phyloP scores from a whole-genome alignment of 1,140 invertebrate genomes.

The Leptinotarsa texana region DNA sequence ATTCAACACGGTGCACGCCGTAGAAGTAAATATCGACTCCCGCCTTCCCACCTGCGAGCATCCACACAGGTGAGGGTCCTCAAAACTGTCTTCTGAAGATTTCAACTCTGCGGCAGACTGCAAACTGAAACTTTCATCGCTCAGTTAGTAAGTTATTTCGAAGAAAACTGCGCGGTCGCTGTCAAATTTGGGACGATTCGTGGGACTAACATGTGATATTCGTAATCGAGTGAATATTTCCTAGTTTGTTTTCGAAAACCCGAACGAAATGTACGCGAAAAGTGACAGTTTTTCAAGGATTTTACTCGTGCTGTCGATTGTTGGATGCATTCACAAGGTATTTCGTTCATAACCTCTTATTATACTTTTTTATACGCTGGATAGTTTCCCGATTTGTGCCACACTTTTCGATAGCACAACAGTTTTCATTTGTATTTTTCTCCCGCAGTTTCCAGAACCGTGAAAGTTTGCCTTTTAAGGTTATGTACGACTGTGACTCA shows the following conservation, averaged over 20 bases:
- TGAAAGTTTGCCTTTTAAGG: neutral
- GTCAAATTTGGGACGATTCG: neutral
- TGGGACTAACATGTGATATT: neutral
- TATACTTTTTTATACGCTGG: neutral
- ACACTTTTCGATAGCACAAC: neutral
- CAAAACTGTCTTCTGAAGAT: neutral
- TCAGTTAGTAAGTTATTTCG: neutral
- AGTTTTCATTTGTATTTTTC: neutral
- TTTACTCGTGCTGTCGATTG: neutral
- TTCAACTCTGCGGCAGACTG: neutral
- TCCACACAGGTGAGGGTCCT: neutral
- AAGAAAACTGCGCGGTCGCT: neutral
- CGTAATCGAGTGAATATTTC: slow-evolving; percentile 1
- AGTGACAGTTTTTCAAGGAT: neutral
- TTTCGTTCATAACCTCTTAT: neutral
- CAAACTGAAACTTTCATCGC: neutral
- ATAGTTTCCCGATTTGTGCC: neutral
- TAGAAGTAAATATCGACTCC: neutral
- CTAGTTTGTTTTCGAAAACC: neutral
- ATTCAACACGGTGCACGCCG: neutral
- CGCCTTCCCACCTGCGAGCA: neutral
- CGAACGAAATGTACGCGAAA: neutral
- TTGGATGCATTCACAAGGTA: neutral
- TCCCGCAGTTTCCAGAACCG: neutral
- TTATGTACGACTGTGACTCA: neutral